Evolutionary conservation across 2,888 invertebrate species (phyloP).

Genomic region (Gastracanthus pulcherrimus): DNA sequence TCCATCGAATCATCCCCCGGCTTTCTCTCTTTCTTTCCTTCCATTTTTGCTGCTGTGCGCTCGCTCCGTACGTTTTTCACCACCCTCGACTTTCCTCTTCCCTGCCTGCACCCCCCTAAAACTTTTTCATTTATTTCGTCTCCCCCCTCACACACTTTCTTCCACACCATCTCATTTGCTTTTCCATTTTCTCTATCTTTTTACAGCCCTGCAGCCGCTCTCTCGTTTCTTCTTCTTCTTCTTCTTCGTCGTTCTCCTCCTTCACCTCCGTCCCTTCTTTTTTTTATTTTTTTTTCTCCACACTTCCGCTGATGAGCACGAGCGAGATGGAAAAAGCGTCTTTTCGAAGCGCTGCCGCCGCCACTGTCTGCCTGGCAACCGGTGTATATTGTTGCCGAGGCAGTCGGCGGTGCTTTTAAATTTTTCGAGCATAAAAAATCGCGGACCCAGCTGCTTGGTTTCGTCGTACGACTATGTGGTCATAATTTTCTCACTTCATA

Average conservation of each 20-base stretch:
- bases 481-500: no score
- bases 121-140: slow-evolving; percentile 57
- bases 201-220: slow-evolving; percentile 27
- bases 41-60: slow-evolving; percentile 42
- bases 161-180: slow-evolving; percentile 57
- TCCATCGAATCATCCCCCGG: slow-evolving; percentile 47
- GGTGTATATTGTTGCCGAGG: slow-evolving; percentile 11
- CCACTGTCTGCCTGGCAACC: slow-evolving; percentile 28
- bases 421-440: slow-evolving; percentile 4
- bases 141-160: slow-evolving; percentile 29
- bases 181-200: slow-evolving; percentile 57
- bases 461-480: no score
- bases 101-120: slow-evolving; percentile 27
- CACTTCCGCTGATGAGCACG: slow-evolving; percentile 33
- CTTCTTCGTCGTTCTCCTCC: not conserved
- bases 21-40: slow-evolving; percentile 3
- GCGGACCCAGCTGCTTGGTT: not conserved
- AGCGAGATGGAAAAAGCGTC: slow-evolving; percentile 12
- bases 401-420: slow-evolving; percentile 2
- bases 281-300: slow-evolving; percentile 7
- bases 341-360: no score
- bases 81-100: slow-evolving; percentile 5
- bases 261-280: not conserved
- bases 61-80: slow-evolving; percentile 43
- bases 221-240: slow-evolving; percentile 2